These are phyloP conservation scores for Dermatemys mawii DNA, from an alignment of 2,113 vertebrate species.

Conservation along the genomic window DNA sequence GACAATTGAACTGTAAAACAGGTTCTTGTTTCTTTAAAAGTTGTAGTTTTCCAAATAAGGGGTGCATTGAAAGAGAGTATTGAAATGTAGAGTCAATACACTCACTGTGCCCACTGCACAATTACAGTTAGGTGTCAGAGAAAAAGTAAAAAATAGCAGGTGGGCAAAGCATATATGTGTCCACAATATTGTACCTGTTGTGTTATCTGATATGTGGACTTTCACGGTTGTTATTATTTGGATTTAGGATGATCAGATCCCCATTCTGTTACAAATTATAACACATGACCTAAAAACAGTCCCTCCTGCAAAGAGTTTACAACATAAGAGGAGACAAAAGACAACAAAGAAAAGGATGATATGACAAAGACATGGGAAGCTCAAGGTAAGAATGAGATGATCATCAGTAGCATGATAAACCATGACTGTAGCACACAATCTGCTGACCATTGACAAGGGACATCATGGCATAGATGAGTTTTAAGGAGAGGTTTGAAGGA, in stretches of 20 bases:
- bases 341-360: not conserved
- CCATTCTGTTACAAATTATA: not conserved
- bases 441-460: not conserved
- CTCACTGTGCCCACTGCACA: not conserved
- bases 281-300: not conserved
- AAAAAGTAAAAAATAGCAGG: not conserved
- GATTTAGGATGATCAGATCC: not conserved
- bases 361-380: not conserved
- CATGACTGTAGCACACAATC: not conserved
- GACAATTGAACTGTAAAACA: not conserved
- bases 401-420: not conserved
- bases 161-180: not conserved
- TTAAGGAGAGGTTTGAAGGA: not conserved
- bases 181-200: accelerated
- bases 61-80: not conserved
- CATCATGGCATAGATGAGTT: not conserved
- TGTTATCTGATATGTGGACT: not conserved
- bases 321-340: not conserved
- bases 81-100: not conserved
- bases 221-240: not conserved
- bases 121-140: not conserved
- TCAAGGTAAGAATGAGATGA: not conserved
- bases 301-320: accelerated
- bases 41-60: not conserved
- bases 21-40: not conserved